Conservation (phyloP, 92 coral and sea anemone genomes). For the Epizoanthus stellaris region DNA sequence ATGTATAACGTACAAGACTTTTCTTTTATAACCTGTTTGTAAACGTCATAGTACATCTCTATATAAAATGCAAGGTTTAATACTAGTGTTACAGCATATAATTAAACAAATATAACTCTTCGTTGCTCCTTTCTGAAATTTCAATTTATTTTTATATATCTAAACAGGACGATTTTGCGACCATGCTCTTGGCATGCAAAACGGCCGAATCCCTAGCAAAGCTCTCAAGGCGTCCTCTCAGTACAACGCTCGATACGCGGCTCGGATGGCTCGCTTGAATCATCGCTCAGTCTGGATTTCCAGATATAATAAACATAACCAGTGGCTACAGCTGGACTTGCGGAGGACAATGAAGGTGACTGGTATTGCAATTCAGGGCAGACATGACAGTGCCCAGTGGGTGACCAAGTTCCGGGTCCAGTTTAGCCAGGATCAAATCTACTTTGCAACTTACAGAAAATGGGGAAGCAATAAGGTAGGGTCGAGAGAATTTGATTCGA, state of each 20-base stretch:
- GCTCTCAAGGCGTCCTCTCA: constrained; percentile 14
- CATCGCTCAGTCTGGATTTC: constrained; percentile 51
- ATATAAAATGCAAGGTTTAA: too few relatives aligned
- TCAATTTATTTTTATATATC: neutral
- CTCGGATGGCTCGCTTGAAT: constrained; percentile 40
- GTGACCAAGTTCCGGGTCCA: constrained; percentile 51
- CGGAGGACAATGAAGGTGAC: constrained; percentile 56
- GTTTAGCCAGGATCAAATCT: constrained; percentile 62
- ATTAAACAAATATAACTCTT: neutral
- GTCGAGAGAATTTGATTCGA: neutral
- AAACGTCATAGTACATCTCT: too few relatives aligned
- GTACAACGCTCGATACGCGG: neutral
- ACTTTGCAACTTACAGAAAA: constrained; percentile 53
- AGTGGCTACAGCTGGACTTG: constrained; percentile 60
- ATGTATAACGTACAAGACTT: too few relatives aligned
- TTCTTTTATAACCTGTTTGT: too few relatives aligned
- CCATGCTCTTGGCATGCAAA: constrained; percentile 26
- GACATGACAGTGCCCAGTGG: constrained; percentile 51
- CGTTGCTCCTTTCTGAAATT: neutral
- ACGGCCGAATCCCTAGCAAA: constrained; percentile 3
- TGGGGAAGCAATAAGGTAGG: constrained; percentile 59
- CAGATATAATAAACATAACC: constrained; percentile 36
- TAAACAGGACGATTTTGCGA: constrained; percentile 35
- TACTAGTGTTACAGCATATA: too few relatives aligned
- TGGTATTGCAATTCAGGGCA: constrained; percentile 65